Evolutionary conservation across 2,888 invertebrate species (phyloP).

Genomic region (Meghimatium bilineatum): DNA sequence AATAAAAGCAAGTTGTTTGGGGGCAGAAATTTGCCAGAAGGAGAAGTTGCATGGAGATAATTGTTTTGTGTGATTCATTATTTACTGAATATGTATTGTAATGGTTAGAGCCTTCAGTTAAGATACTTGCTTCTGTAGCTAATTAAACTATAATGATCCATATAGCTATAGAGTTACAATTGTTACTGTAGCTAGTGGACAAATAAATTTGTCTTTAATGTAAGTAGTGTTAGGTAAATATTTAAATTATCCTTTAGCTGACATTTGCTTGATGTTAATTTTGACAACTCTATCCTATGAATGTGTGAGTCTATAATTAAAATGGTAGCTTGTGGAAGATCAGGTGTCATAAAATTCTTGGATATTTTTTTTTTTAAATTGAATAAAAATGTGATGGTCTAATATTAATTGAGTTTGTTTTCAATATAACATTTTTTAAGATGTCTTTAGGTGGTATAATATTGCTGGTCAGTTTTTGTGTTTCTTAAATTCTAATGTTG

Average conservation of each 20-base stretch:
- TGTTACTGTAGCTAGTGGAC: no score
- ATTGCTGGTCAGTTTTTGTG: no score
- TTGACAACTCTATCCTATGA: not conserved
- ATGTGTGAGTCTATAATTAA: not conserved
- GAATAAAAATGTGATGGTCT: not conserved
- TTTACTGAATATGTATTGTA: not conserved
- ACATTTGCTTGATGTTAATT: not conserved
- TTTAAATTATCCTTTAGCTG: no score
- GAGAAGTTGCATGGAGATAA: slow-evolving; percentile 40
- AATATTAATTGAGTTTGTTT: not conserved
- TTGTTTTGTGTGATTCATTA: not conserved
- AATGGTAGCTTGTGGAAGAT: not conserved
- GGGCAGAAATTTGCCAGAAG: slow-evolving; percentile 29
- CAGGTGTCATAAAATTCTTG: not conserved
- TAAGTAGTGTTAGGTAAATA: no score
- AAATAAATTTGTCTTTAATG: no score
- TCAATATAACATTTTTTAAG: no score
- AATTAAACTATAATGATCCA: no score
- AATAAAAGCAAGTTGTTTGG: slow-evolving; percentile 50
- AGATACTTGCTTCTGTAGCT: no score
- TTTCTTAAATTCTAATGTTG: no score
- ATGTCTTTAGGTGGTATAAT: no score
- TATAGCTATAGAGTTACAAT: no score
- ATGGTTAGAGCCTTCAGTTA: not conserved
- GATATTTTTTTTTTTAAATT: not conserved